Evolutionary conservation across 2,113 vertebrate genomes (phyloP).

Genomic region (Chaenocephalus aceratus): DNA sequence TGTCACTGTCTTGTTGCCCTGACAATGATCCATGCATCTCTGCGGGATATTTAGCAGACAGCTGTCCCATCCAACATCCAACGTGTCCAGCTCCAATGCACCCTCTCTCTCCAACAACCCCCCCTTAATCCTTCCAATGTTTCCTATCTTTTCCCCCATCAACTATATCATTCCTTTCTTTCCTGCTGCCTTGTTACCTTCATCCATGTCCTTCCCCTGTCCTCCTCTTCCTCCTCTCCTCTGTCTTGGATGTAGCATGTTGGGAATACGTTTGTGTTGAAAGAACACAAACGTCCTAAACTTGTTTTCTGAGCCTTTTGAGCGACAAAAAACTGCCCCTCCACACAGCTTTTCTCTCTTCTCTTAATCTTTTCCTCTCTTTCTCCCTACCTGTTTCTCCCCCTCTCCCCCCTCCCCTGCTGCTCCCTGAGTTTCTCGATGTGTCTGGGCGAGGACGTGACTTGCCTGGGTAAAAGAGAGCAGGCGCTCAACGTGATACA

Average conservation of each 20-base stretch:
- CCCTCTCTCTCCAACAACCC: background rate
- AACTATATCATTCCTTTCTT: background rate
- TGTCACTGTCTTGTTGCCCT: slow-evolving; percentile 15
- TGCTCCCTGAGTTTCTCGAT: slow-evolving; percentile 57
- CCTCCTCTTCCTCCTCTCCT: background rate
- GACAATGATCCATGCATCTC: slow-evolving; percentile 39
- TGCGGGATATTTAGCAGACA: slow-evolving; percentile 39
- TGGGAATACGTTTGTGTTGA: slow-evolving; percentile 33
- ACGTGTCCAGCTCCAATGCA: slow-evolving; percentile 32
- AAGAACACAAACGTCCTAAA: slow-evolving; percentile 51
- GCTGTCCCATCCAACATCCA: slow-evolving; percentile 33
- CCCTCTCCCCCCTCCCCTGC: slow-evolving; percentile 26
- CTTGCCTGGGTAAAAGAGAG: slow-evolving; percentile 55
- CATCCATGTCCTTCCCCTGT: background rate
- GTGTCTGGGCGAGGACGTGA: slow-evolving; percentile 67
- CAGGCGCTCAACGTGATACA: slow-evolving; percentile 55
- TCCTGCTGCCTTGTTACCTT: background rate
- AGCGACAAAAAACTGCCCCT: slow-evolving; percentile 26
- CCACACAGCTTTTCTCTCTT: slow-evolving; percentile 14
- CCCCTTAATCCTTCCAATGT: background rate
- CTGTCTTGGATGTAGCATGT: slow-evolving; percentile 6
- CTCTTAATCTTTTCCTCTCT: background rate
- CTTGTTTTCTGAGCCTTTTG: slow-evolving; percentile 51
- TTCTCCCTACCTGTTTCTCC: background rate
- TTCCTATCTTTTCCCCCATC: background rate